phyloP scores from a whole-genome alignment of 2,797 vertebrate genomes.

The Ciconia nigra region DNA sequence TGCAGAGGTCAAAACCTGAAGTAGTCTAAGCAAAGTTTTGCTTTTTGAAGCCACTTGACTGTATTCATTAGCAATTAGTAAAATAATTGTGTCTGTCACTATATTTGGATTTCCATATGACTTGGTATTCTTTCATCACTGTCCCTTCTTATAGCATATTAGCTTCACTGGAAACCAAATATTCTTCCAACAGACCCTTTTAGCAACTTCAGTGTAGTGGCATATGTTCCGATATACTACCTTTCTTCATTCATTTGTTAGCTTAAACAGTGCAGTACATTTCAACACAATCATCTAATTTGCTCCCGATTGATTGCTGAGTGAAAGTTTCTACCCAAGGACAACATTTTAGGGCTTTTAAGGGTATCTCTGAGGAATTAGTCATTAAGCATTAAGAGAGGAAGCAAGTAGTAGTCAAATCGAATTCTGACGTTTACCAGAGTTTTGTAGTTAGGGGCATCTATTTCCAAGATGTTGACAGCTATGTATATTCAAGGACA shows the following conservation, averaged over 20 bases:
- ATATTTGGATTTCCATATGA: slow-evolving; percentile 80
- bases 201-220: slow-evolving; percentile 58
- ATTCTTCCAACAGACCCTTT: slow-evolving; percentile 69
- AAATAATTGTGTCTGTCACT: slow-evolving; percentile 82
- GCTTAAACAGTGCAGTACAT: slow-evolving; percentile 65
- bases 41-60: slow-evolving; percentile 82
- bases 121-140: slow-evolving; percentile 76
- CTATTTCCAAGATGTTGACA: slow-evolving; percentile 71
- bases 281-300: slow-evolving; percentile 70
- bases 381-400: slow-evolving; percentile 71
- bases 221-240: slow-evolving; percentile 63
- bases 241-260: slow-evolving; percentile 71
- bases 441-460: slow-evolving; percentile 66
- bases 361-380: slow-evolving; percentile 68
- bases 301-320: slow-evolving; percentile 72
- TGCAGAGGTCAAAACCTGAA: slow-evolving; percentile 80
- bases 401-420: slow-evolving; percentile 69
- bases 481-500: slow-evolving; percentile 13
- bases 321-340: slow-evolving; percentile 72
- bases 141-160: slow-evolving; percentile 66
- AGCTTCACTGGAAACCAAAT: slow-evolving; percentile 69
- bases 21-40: slow-evolving; percentile 78
- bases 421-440: slow-evolving; percentile 66
- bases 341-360: slow-evolving; percentile 71
- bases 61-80: slow-evolving; percentile 85